phyloP scores from a whole-genome alignment of 2,797 vertebrate species.

The Chelon labrosus region DNA sequence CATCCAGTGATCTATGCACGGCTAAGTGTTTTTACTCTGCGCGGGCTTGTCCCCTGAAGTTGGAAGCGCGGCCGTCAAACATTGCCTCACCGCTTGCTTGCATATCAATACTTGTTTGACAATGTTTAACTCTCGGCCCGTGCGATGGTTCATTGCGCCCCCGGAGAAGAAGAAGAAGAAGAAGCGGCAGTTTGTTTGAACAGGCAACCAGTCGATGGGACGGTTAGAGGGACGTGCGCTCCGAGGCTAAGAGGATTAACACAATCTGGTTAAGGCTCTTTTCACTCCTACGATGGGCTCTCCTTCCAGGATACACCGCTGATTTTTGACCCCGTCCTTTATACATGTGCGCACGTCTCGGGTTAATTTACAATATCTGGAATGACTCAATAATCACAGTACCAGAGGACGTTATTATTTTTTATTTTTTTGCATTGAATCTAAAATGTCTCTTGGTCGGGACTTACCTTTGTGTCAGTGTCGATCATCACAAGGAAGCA shows the following conservation, averaged over 20 bases:
- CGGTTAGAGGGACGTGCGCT: conserved; percentile 62
- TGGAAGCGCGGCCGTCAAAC: conserved; percentile 10
- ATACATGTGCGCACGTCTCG: neutral
- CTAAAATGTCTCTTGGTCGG: conserved; percentile 67
- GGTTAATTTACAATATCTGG: neutral
- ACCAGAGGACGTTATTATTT: neutral
- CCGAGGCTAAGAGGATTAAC: conserved; percentile 81
- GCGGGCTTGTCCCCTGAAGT: neutral
- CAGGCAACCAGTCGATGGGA: conserved; percentile 39
- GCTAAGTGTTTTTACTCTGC: neutral
- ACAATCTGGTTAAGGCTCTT: conserved; percentile 78
- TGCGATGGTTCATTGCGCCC: neutral
- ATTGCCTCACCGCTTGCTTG: conserved; percentile 32
- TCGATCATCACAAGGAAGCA: conserved; percentile 54
- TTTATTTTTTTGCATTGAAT: conserved; percentile 15
- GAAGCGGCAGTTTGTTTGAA: conserved; percentile 52
- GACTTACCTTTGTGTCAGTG: conserved; percentile 44
- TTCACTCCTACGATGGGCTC: conserved; percentile 48
- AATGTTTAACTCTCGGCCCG: conserved; percentile 63
- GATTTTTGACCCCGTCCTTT: conserved; percentile 55
- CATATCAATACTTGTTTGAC: conserved; percentile 67
- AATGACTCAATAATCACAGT: conserved; percentile 1
- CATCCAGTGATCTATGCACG: too few relatives aligned
- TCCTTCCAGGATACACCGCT: conserved; percentile 53
- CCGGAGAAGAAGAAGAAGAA: too few relatives aligned